These are phyloP conservation scores for Distichodus sexfasciatus DNA, from an alignment of 2,797 vertebrate species.

Conservation along the genomic window DNA sequence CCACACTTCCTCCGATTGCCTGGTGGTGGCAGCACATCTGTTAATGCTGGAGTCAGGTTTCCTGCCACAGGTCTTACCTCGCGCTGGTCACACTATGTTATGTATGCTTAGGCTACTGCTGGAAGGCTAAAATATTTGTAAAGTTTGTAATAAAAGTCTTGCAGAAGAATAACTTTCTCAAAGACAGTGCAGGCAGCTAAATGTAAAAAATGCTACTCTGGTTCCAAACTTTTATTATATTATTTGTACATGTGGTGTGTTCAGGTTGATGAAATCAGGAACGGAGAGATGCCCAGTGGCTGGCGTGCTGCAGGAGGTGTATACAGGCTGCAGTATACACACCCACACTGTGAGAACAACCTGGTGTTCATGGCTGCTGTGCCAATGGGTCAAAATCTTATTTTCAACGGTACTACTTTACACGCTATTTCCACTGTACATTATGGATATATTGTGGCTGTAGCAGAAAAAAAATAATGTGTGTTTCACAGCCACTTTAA, in stretches of 20 bases:
- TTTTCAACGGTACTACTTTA: conserved; percentile 80
- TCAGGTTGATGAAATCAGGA: conserved; percentile 73
- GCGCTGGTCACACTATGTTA: not conserved
- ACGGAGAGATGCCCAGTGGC: conserved; percentile 79
- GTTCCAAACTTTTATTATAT: no score
- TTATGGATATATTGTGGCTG: no score
- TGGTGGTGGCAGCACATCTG: conserved; percentile 81
- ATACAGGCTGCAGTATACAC: conserved; percentile 84
- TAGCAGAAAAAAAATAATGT: not conserved
- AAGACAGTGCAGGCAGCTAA: no score
- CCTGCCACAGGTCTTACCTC: conserved; percentile 75
- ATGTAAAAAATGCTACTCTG: no score
- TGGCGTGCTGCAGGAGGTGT: conserved; percentile 78
- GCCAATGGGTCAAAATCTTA: conserved; percentile 79
- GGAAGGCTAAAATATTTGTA: no score
- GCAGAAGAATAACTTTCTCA: no score
- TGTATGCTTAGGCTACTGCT: no score
- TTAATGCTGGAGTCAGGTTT: conserved; percentile 94
- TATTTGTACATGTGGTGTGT: no score
- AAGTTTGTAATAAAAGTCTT: no score
- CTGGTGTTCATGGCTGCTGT: conserved; percentile 77
- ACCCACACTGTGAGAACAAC: conserved; percentile 83
- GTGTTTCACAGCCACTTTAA: conserved; percentile 78
- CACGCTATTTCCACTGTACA: no score
- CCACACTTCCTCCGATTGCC: conserved; percentile 73